Evolutionary conservation across 2,113 vertebrate genomes (phyloP), one percentile per base, ranked within the genome.

Genomic region (Gadus macrocephalus): DNA sequence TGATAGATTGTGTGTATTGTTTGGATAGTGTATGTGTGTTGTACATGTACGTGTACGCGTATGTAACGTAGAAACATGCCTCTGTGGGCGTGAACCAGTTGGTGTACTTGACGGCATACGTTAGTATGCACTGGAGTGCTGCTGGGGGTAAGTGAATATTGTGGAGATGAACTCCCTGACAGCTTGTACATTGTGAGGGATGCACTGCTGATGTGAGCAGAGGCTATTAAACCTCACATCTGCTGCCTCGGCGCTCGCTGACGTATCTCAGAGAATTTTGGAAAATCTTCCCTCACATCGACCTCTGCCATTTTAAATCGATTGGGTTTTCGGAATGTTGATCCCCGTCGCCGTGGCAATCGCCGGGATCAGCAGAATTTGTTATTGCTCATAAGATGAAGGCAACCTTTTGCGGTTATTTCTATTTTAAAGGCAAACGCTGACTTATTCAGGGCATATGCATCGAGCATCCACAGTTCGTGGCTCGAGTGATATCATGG

Each of bases 281-380:
- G 42, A 90, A 85, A 83, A 85, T 73, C 63, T 72, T 31, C 73
- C 77, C 75, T 81, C 83, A 88, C 82, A 31, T 49, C 42, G 9
- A 7, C 42, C 42, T 49, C 42, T 9, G 12, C 42, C 9, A 12
- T 49, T 49, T 49, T 2, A 9, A 12, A 49, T 49, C 8, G 42
- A 49, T 9, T 49, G 11, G 42, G 5, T 49, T 49, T 49, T 49
- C 42, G 42, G 42, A 49, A 49, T 49, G 42, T 49, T 49, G 42
- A 49, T 49, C 42, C 42, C 42, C 11, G 42, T 49, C 42, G 42
- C 42, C 6, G 42, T 49, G 9, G 42, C 42, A 49, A 49, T 14
- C 8, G 42, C 12, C 42, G 8, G 42, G 12, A 49, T 49, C 42
- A 49, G 42, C 42, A 9, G 42, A 49, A 49, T 49, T 49, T 49